A percentile compares a stretch with the other conserved stretches of the same genome.
These are phyloP conservation scores for Ceramica pisi DNA, from an alignment of 2,888 invertebrate genomes.

Conservation along the genomic window DNA sequence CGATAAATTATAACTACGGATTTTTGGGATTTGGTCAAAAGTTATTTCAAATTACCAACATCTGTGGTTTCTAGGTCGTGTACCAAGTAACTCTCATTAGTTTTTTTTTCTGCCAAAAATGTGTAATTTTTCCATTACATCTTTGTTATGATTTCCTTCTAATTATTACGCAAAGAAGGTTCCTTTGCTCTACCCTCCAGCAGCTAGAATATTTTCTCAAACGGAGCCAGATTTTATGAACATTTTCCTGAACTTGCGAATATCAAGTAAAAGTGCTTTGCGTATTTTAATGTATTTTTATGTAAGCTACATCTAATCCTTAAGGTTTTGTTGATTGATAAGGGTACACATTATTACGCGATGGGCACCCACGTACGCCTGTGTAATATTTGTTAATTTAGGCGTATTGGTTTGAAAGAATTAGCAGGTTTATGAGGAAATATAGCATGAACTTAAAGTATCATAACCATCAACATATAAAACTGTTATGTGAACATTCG, in stretches of 20 bases:
- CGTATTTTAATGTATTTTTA: constrained; percentile 65
- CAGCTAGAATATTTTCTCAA: constrained; percentile 17
- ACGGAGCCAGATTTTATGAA: constrained; percentile 26
- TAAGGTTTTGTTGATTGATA: constrained; percentile 63
- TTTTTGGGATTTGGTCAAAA: not conserved
- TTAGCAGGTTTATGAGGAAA: no score
- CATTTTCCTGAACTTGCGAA: constrained; percentile 32
- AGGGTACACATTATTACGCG: constrained; percentile 60
- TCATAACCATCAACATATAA: not conserved
- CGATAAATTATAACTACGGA: not conserved
- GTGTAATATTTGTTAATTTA: constrained; percentile 29
- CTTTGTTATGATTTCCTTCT: constrained; percentile 16
- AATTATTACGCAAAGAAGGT: constrained; percentile 1
- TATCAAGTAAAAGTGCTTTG: constrained; percentile 47
- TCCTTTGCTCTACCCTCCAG: constrained; percentile 9
- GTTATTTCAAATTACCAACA: not conserved
- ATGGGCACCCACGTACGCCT: constrained; percentile 7
- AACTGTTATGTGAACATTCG: not conserved
- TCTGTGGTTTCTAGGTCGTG: not conserved
- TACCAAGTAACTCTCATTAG: not conserved
- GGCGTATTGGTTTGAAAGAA: constrained; percentile 7
- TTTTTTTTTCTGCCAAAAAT: not conserved
- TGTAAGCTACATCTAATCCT: constrained; percentile 57
- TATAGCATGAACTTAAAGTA: no score
- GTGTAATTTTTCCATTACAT: constrained; percentile 2